Conservation (phyloP, 2,113 vertebrate species). For the Mugil cephalus region DNA sequence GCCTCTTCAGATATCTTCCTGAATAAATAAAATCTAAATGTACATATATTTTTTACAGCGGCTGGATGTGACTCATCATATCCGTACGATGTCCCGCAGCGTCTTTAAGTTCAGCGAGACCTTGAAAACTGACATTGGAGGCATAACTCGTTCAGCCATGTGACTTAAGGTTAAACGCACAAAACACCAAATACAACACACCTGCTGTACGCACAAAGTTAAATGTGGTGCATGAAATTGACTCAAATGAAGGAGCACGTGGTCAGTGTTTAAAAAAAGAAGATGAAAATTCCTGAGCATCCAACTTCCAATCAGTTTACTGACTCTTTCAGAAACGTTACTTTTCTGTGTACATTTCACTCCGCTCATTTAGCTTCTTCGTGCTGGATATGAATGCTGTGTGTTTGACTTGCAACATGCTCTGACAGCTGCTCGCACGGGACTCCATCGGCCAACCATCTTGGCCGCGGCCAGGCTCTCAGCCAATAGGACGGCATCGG, state of each 20-base stretch:
- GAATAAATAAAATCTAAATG: slow-evolving; percentile 58
- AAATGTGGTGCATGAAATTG: slow-evolving; percentile 2
- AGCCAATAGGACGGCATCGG: slow-evolving; percentile 62
- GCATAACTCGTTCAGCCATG: slow-evolving; percentile 39
- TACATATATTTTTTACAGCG: slow-evolving; percentile 9
- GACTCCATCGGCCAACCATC: slow-evolving; percentile 51
- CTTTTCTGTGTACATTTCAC: slow-evolving; percentile 26
- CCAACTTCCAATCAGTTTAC: not conserved
- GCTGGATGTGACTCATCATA: slow-evolving; percentile 1
- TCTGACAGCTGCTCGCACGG: slow-evolving; percentile 58
- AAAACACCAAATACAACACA: slow-evolving; percentile 4
- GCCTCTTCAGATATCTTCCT: slow-evolving; percentile 29
- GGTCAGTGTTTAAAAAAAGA: not conserved
- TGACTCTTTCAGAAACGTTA: not conserved
- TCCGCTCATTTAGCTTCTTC: slow-evolving; percentile 56
- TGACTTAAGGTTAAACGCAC: slow-evolving; percentile 24
- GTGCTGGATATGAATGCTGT: slow-evolving; percentile 38
- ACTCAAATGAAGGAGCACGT: not conserved
- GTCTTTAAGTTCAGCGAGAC: slow-evolving; percentile 11
- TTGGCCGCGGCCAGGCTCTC: slow-evolving; percentile 3
- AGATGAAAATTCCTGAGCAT: not conserved
- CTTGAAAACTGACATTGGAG: not conserved
- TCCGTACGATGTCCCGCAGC: not conserved
- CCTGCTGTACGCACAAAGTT: not conserved
- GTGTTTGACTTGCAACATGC: slow-evolving; percentile 53